Conservation (phyloP, 2,797 vertebrate genomes). For the Ambastaia sidthimunki region DNA sequence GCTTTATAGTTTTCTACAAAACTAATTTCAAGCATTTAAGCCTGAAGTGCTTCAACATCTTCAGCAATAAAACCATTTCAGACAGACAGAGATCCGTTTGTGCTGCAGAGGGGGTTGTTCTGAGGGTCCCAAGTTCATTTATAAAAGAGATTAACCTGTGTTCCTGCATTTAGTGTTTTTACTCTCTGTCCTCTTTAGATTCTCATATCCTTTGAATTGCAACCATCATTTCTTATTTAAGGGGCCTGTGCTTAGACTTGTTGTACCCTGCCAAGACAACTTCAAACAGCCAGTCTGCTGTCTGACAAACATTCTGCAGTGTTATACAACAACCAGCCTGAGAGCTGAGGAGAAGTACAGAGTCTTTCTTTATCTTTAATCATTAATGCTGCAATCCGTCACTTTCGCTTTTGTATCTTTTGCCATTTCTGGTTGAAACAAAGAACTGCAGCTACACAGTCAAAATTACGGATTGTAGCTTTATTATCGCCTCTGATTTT, state of each 20-base stretch:
- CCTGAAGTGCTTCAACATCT: not conserved
- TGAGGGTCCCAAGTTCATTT: slow-evolving; percentile 58
- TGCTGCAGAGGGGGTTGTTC: slow-evolving; percentile 52
- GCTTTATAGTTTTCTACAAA: not conserved
- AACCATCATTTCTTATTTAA: slow-evolving; percentile 66
- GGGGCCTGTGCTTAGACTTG: slow-evolving; percentile 70
- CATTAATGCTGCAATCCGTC: not conserved
- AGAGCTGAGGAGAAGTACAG: not conserved
- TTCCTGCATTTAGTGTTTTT: slow-evolving; percentile 71
- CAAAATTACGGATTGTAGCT: too few species aligned
- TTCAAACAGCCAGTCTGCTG: slow-evolving; percentile 50
- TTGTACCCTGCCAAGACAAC: slow-evolving; percentile 60
- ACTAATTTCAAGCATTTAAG: not conserved
- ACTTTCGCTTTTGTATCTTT: too few species aligned
- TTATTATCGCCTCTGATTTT: too few species aligned
- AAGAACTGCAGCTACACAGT: too few species aligned
- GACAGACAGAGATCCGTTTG: slow-evolving; percentile 51
- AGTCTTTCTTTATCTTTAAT: not conserved
- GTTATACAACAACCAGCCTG: slow-evolving; percentile 44
- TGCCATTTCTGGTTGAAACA: too few species aligned
- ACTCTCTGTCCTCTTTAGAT: slow-evolving; percentile 60
- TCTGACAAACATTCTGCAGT: slow-evolving; percentile 58
- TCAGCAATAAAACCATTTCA: not conserved
- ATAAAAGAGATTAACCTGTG: slow-evolving; percentile 61
- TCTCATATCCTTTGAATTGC: slow-evolving; percentile 64